Evolutionary conservation across 2,888 invertebrate species (phyloP).

Genomic region (Eilema depressum): DNA sequence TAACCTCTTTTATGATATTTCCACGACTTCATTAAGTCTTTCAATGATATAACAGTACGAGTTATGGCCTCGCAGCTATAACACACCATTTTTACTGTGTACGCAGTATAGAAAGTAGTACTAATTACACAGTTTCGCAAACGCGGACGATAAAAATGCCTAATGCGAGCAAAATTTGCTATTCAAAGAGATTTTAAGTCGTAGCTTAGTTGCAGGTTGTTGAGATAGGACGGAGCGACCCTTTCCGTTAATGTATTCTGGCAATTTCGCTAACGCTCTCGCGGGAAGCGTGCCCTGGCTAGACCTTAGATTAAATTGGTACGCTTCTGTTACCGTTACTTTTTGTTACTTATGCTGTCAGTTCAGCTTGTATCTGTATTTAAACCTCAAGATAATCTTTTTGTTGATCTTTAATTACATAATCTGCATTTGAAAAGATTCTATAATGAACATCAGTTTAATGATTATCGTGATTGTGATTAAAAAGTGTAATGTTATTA

Average conservation of each 20-base stretch:
- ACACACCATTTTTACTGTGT: conserved; percentile 49
- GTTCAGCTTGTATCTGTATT: conserved; percentile 43
- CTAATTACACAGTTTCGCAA: conserved; percentile 45
- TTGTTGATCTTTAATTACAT: conserved; percentile 25
- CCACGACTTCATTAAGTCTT: conserved; percentile 72
- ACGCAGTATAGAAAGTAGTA: conserved; percentile 47
- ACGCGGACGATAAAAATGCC: conserved; percentile 34
- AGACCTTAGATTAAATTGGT: conserved; percentile 78
- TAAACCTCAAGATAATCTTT: conserved; percentile 40
- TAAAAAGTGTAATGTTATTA: conserved; percentile 28
- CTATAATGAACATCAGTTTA: conserved; percentile 10
- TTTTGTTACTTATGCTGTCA: conserved; percentile 64
- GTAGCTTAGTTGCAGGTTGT: conserved; percentile 74
- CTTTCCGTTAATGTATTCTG: conserved; percentile 79
- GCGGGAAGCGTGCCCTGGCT: conserved; percentile 63
- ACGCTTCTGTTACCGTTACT: conserved; percentile 72
- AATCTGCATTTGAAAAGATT: conserved; percentile 17
- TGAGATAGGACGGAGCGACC: conserved; percentile 76
- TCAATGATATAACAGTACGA: conserved; percentile 62
- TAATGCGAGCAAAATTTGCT: conserved; percentile 56
- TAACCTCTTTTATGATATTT: conserved; percentile 69
- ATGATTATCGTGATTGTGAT: conserved; percentile 26
- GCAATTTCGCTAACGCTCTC: conserved; percentile 74
- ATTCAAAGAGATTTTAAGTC: conserved; percentile 64
- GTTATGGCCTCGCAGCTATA: conserved; percentile 56